Percentiles rank a stretch among this genome's conserved stretches.
Conservation (phyloP, 1,140 invertebrate species). For the Formica exsecta region DNA sequence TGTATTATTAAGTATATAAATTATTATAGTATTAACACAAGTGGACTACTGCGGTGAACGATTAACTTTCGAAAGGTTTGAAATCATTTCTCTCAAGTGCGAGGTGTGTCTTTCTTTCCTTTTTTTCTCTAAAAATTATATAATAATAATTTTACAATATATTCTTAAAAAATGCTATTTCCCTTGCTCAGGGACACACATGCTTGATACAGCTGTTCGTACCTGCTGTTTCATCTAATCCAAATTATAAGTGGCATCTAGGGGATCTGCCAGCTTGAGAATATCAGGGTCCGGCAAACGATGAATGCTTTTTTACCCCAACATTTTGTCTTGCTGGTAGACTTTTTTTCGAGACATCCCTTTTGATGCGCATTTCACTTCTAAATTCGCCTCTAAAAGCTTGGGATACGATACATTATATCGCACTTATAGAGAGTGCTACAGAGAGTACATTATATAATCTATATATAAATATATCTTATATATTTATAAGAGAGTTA, state of each 20-base stretch:
- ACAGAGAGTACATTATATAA: too few relatives aligned
- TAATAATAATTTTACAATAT: not conserved
- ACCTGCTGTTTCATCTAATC: conserved; percentile 43
- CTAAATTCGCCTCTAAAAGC: not conserved
- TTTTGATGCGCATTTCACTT: not conserved
- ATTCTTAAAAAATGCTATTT: not conserved
- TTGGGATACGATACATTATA: not conserved
- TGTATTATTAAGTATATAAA: too few relatives aligned
- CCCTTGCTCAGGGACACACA: not conserved
- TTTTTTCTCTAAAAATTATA: not conserved
- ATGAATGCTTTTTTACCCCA: conserved; percentile 68
- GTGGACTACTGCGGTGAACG: not conserved
- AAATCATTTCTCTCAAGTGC: not conserved
- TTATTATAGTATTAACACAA: not conserved
- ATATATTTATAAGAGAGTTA: too few relatives aligned
- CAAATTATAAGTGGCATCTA: conserved; percentile 43
- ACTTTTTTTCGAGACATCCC: not conserved
- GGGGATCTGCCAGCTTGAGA: conserved; percentile 69
- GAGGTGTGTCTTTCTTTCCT: too few relatives aligned
- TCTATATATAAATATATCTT: not conserved
- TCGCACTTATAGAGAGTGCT: not conserved
- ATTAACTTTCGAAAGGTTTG: not conserved
- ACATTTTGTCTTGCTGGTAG: conserved; percentile 10
- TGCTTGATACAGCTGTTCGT: conserved; percentile 24
- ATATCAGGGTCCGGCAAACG: conserved; percentile 61